Evolutionary conservation across 2,888 invertebrate species (phyloP), one percentile per base, ranked within the genome.

Genomic region (Tolmerus cingulatus): DNA sequence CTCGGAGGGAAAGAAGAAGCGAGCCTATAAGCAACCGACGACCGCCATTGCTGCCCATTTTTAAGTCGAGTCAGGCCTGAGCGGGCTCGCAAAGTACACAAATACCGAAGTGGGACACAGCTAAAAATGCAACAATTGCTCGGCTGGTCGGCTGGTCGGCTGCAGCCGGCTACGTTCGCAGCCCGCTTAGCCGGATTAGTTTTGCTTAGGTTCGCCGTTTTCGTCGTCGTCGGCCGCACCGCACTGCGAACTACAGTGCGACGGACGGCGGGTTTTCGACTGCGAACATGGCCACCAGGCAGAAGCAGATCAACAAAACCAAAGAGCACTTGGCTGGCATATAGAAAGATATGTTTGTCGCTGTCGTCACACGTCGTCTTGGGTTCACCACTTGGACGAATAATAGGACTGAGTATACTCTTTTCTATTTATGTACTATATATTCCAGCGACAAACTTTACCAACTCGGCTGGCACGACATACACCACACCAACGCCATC

Each of bases 111-210:
- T 84, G 84, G 74, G 66, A 74, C 74, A 66, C 23, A 37, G 66
- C 16, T 84, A 40, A 84, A 84, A 84, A 84, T 37, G 57, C 74
- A 84, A 84, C 84, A 66, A 81, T 81, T 81, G 81, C 51, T 55
- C 2, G 57, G 57, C 57, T 81, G 81, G n/a, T n/a, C 9, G 57
- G 57, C 57, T 57, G 23, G 23, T 8, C 9, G 57, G 1, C 66
- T 7, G 51, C n/a, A 16, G n/a, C 19, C 5, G 51, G 51, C 19
- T 34, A 34, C 5, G 51, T 51, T 51, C 7, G 51, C 51, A n/a
- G 51, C 51, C 51, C 16, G 51, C 0, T 34, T 57, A 8, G 57
- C 8, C 19, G 57, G 57, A 57, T 57, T 57, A 66, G 66, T 66
- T 66, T 23, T 23, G 27, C n/a, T 57, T 57, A 57, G 57, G 57